A percentile compares a stretch with the other conserved stretches of the same genome.
phyloP scores from a whole-genome alignment of 2,113 vertebrate genomes.

The Mus pahari region DNA sequence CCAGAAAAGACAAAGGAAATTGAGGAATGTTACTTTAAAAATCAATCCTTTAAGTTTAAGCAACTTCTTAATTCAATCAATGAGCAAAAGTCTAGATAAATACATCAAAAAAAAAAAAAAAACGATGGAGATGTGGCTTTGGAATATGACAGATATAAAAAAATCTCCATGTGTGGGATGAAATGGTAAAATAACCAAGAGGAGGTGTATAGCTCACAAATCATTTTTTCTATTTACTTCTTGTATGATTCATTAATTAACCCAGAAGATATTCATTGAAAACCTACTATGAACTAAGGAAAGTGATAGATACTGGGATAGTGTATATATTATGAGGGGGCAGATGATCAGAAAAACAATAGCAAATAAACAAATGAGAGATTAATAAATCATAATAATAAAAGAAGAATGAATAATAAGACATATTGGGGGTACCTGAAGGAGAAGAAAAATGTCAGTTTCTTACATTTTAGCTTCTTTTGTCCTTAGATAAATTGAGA shows the following conservation, averaged over 20 bases:
- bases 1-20: not conserved
- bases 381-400: not conserved
- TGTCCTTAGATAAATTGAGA: not conserved
- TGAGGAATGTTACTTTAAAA: not conserved
- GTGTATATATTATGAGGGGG: not conserved
- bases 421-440: not conserved
- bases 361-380: not conserved
- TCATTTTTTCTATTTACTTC: not conserved
- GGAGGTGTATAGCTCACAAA: not conserved
- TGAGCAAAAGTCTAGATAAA: not conserved
- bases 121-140: not conserved
- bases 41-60: not conserved
- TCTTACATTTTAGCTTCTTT: not conserved
- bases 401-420: not conserved
- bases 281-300: not conserved
- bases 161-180: not conserved
- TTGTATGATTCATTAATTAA: not conserved
- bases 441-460: not conserved
- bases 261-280: conserved; percentile 18
- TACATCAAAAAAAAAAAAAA: not conserved
- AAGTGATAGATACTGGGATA: not conserved
- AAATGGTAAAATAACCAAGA: not conserved
- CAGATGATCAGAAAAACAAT: not conserved
- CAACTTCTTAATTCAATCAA: not conserved
- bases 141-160: not conserved